Evolutionary conservation across 2,113 vertebrate species (phyloP), one percentile per base, ranked within the genome.

Genomic region (Leuciscus idus): DNA sequence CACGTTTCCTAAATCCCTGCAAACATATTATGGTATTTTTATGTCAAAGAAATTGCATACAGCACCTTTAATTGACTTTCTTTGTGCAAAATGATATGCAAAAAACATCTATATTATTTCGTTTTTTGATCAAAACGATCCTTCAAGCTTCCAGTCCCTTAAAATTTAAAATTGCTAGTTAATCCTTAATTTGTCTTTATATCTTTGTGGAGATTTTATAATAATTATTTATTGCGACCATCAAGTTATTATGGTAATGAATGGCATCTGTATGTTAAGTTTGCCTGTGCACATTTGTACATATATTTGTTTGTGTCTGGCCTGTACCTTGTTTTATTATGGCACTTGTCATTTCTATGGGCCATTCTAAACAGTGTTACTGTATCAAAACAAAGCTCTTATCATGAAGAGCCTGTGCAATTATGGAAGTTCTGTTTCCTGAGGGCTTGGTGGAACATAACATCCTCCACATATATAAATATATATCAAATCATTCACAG

Each of bases 391-490:
- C 62, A 78, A 3, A 87, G 83, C 83, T 82, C 12, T 76, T 61
- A 66, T 81, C 83, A 85, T 87, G 72, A 87, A 88, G 89, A 75
- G 86, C 88, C 75, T 80, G 82, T n/a, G 70, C 84, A 90, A 90
- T 89, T 87, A 90, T 87, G 85, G 79, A 87, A 83, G 74, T 55
- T 84, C 92, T 90, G 90, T 90, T 90, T 90, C 86, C 86, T 87
- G 86, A 83, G 86, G 89, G 73, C 83, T 88, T 89, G 81, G 43
- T 90, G 4, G 86, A 90, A 91, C 89, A 91, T 64, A 81, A 81
- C 79, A 50, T 66, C 55, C 36, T 61, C 21, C 6, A 62, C 23
- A 82, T 82, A 82, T 30, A 66, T 48, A 81, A 28, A 66, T 48
- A 66, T 21, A 59, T 66, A 30, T 48, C 12, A 30, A 82, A 33